Evolutionary conservation across 2,113 vertebrate species (phyloP).

Genomic region (Oryzias curvinotus): DNA sequence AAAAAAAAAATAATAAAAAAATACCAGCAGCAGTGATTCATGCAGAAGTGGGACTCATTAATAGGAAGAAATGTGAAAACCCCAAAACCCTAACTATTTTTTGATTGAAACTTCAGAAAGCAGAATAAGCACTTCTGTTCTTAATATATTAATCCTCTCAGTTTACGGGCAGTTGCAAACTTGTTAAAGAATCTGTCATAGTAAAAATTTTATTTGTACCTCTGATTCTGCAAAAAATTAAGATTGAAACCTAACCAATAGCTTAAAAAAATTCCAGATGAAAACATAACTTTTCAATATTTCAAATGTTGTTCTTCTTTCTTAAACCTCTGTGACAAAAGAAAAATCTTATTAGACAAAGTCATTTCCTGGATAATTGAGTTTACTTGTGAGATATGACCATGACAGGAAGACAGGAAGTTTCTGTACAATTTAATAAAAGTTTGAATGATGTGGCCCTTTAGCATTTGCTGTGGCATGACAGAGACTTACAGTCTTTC

Average conservation of each 20-base stretch:
- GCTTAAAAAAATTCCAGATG: no score
- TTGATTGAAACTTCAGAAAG: no score
- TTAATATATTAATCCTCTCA: slow-evolving; percentile 6
- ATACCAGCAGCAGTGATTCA: no score
- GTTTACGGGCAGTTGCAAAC: slow-evolving; percentile 13
- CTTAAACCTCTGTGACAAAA: slow-evolving; percentile 18
- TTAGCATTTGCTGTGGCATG: slow-evolving; percentile 24
- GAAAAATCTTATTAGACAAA: slow-evolving; percentile 45
- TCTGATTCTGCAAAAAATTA: slow-evolving; percentile 21
- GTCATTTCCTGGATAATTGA: slow-evolving; percentile 39
- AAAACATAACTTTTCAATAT: neutral
- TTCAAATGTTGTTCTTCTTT: neutral
- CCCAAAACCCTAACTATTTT: no score
- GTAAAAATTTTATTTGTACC: slow-evolving; percentile 8
- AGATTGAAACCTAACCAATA: neutral
- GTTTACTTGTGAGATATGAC: slow-evolving; percentile 37
- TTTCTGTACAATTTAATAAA: slow-evolving; percentile 46
- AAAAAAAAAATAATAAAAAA: neutral
- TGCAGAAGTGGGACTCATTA: neutral
- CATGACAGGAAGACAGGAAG: slow-evolving; percentile 50
- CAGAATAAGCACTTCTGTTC: neutral
- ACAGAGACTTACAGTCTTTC: slow-evolving; percentile 3
- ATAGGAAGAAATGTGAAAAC: no score
- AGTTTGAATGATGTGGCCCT: neutral
- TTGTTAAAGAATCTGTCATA: neutral